Evolutionary conservation across 2,113 vertebrate genomes (phyloP), one percentile per base, ranked within the genome.

Genomic region (Mus musculus): DNA sequence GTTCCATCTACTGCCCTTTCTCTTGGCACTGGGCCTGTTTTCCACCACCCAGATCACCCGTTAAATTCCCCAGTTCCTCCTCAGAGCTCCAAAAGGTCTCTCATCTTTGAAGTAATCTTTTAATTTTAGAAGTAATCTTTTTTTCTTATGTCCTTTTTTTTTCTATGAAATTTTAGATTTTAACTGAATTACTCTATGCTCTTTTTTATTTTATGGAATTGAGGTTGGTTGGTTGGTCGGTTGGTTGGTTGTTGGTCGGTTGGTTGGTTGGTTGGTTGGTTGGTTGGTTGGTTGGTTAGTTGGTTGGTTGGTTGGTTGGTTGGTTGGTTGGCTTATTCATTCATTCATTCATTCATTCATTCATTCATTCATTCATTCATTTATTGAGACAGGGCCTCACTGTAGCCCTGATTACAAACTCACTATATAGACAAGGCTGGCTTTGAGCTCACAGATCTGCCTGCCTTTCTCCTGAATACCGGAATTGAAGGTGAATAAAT

Each of bases 61-160:
- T 24, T 88, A 75, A 94, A 77, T 93, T 96, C 46, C n/a, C 71
- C 84, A 95, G 69, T 61, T 65, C 69, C 54, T 42, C 36, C 89
- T 93, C 33, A 69, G 88, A 89, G 46, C 33, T 86, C 76, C 4
- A 14, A 65, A 54, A 92, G 9, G 22, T 90, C 30, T n/a, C 39
- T 94, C 39, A 49, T 81, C 81, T 96, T 72, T 76, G 69, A 95
- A 72, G 72, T 92, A 13, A 36, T 36, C 67, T 89, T 95, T 71
- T 42, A 56, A 69, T 93, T 97, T 77, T 59, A 92, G 89, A 95
- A 93, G 36, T 73, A 80, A 59, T 59, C n/a, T 24, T 49, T 42
- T 67, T 67, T 78, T 22, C 20, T 95, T 93, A 4, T 85, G 91
- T 91, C 67, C 13, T 49, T 96, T 95, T 36, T 36, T 95, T 63